These are phyloP conservation scores for Karalla daura DNA, from an alignment of 2,797 vertebrate genomes.

Conservation along the genomic window DNA sequence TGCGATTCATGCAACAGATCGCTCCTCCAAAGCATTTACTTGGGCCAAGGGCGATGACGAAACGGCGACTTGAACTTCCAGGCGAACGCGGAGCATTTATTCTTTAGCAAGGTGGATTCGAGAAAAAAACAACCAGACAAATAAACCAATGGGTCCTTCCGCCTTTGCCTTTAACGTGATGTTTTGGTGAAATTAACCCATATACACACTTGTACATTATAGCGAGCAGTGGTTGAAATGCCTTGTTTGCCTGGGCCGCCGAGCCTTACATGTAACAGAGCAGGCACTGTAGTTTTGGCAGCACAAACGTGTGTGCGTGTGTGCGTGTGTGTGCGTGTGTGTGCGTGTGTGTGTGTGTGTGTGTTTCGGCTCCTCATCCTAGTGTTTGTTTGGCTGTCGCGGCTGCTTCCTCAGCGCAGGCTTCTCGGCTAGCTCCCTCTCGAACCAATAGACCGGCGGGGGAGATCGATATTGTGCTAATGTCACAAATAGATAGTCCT, in stretches of 20 bases:
- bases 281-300: constrained; percentile 15
- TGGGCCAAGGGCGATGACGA: constrained; percentile 24
- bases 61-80: constrained; percentile 1
- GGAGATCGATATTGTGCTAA: constrained; percentile 45
- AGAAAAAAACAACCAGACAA: too few species aligned
- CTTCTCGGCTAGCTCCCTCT: constrained; percentile 45
- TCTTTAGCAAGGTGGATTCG: constrained; percentile 24
- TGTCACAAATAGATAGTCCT: constrained; percentile 41
- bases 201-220: constrained; percentile 31
- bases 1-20: constrained; percentile 21
- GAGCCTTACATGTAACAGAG: constrained; percentile 38
- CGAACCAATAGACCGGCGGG: constrained; percentile 23
- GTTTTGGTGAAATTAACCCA: constrained; percentile 23
- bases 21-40: constrained; percentile 30
- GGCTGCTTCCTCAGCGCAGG: constrained; percentile 66
- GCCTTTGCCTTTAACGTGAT: constrained; percentile 54
- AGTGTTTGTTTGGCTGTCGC: constrained; percentile 62
- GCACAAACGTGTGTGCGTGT: constrained; percentile 21
- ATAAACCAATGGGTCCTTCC: constrained; percentile 42
- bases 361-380: constrained; percentile 54
- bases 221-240: constrained; percentile 16
- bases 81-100: constrained; percentile 23
- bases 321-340: too few species aligned
- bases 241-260: constrained; percentile 38
- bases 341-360: too few species aligned